These are phyloP conservation scores for Napeogenes inachia DNA, from an alignment of 2,888 invertebrate genomes.

Conservation along the genomic window DNA sequence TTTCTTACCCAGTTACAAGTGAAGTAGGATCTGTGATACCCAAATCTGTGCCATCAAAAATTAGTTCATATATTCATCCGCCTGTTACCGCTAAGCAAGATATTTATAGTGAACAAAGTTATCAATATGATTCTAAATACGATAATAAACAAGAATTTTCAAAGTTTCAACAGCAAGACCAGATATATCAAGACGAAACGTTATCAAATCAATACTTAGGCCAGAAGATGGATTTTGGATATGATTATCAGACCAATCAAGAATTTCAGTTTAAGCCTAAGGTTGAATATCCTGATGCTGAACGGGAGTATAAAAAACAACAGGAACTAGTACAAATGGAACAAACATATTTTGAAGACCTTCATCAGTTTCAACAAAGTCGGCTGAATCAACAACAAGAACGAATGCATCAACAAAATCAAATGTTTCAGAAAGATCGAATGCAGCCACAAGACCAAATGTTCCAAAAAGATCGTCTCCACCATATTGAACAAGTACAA, in stretches of 20 bases:
- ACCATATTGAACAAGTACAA: slow-evolving; percentile 16
- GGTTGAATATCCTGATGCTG: neutral
- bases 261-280: slow-evolving; percentile 1
- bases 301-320: slow-evolving; percentile 20
- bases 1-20: slow-evolving; percentile 59
- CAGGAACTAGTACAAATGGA: slow-evolving; percentile 19
- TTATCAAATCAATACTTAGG: slow-evolving; percentile 34
- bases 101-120: slow-evolving; percentile 46
- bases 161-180: slow-evolving; percentile 36
- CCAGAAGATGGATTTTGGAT: slow-evolving; percentile 37
- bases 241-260: slow-evolving; percentile 30
- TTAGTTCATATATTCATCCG: slow-evolving; percentile 56
- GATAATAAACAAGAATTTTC: slow-evolving; percentile 40
- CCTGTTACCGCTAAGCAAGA: slow-evolving; percentile 56
- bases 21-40: slow-evolving; percentile 54
- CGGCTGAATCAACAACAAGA: slow-evolving; percentile 11
- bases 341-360: slow-evolving; percentile 8
- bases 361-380: slow-evolving; percentile 12
- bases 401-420: slow-evolving; percentile 13
- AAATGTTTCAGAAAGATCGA: neutral
- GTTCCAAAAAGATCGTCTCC: slow-evolving; percentile 20
- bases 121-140: slow-evolving; percentile 47
- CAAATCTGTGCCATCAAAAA: slow-evolving; percentile 55
- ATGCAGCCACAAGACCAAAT: slow-evolving; percentile 19
- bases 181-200: slow-evolving; percentile 31